These are phyloP conservation scores for Harpagifer antarcticus DNA, from an alignment of 2,797 vertebrate genomes.

Conservation along the genomic window DNA sequence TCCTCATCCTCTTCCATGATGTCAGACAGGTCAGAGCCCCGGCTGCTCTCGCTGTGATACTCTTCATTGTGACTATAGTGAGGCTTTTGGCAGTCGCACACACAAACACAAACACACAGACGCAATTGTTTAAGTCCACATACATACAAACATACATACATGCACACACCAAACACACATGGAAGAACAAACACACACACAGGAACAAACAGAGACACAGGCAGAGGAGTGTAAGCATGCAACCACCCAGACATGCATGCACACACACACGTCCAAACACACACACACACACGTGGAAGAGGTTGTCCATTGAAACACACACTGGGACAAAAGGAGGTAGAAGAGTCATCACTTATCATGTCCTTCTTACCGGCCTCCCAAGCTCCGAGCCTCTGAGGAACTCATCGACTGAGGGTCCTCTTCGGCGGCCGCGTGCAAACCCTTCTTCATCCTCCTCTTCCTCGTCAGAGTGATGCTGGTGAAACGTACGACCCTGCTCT, in stretches of 20 bases:
- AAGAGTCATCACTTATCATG: neutral
- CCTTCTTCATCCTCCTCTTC: conserved; percentile 92
- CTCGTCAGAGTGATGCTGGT: conserved; percentile 92
- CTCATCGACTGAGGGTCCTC: conserved; percentile 94
- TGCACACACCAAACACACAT: conserved; percentile 61
- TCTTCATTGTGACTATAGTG: conserved; percentile 95
- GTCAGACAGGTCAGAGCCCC: conserved; percentile 97
- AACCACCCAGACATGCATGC: conserved; percentile 57
- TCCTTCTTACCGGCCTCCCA: conserved; percentile 90
- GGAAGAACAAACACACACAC: conserved; percentile 50
- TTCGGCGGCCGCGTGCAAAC: conserved; percentile 86
- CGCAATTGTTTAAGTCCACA: conserved; percentile 77
- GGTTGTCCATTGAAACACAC: conserved; percentile 40
- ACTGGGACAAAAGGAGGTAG: conserved; percentile 14
- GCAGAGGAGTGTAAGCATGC: conserved; percentile 63
- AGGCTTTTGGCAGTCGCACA: conserved; percentile 83
- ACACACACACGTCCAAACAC: conserved; percentile 26
- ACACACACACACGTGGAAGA: conserved; percentile 36
- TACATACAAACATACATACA: conserved; percentile 59
- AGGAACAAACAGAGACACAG: conserved; percentile 40
- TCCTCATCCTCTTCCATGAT: conserved; percentile 99
- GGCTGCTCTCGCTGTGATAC: conserved; percentile 97
- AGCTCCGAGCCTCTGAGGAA: conserved; percentile 96
- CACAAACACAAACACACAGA: conserved; percentile 77
- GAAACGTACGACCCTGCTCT: conserved; percentile 85